Evolutionary conservation across 2,113 vertebrate genomes (phyloP), one percentile per base, ranked within the genome.

Genomic region (Anser cygnoides): DNA sequence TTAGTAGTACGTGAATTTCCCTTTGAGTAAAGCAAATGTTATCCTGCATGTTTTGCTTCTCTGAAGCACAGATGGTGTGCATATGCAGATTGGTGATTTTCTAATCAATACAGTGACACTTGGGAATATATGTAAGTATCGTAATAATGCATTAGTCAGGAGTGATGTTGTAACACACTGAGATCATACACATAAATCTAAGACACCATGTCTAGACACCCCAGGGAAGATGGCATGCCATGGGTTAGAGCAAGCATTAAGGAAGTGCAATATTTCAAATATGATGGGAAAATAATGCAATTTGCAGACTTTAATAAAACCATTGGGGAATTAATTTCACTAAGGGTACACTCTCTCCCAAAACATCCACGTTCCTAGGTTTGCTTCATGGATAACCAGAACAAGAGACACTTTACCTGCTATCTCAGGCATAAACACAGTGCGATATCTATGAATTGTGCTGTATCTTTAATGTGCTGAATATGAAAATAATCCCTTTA

Each of bases 31-130:
- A 92, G 97, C 97, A 97, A 97, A 97, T 95, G 97, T 97, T 97
- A 96, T 91, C 95, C 95, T 97, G 98, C 94, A 50, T 98, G 97
- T 97, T 97, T 97, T 97, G 94, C 97, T 97, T 96, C 97, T 98
- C 96, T 61, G 80, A 93, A 96, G 98, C 98, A 98, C 98, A 98
- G 98, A 99, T 98, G 98, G 98, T 96, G 97, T 98, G 97, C 98
- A 98, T 98, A 98, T 98, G 98, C 97, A 98, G 98, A 98, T 98
- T 98, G 98, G 98, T 97, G 97, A 98, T 98, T 98, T 98, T 98
- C 98, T 98, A 98, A 98, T 98, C 98, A 98, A 98, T 98, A 98
- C 97, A 61, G 95, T 97, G 98, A 96, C 98, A 98, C 98, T 98
- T 98, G 98, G 98, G 98, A 98, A 98, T 98, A 97, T 98, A 98